phyloP scores from a whole-genome alignment of 1,140 invertebrate species.

The Orchestia grillus region DNA sequence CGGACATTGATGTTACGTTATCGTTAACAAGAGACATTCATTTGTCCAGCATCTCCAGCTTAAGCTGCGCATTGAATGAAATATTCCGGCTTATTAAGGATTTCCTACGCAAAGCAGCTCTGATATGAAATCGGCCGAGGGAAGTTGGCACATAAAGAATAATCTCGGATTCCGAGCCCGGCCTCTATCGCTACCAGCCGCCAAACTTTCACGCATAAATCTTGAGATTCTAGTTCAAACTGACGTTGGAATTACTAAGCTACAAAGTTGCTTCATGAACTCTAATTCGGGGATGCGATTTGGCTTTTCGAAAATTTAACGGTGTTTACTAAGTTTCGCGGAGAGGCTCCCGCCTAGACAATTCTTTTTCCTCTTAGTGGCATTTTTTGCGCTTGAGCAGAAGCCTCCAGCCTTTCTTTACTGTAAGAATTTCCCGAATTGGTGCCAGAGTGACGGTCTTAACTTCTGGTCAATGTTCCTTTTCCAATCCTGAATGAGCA shows the following conservation, averaged over 20 bases:
- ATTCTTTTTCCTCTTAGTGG: not conserved
- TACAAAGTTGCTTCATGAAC: conserved; percentile 39
- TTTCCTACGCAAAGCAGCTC: not conserved
- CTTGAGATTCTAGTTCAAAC: conserved; percentile 36
- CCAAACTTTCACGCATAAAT: conserved; percentile 23
- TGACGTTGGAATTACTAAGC: conserved; percentile 20
- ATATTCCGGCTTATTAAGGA: conserved; percentile 3
- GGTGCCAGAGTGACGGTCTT: not conserved
- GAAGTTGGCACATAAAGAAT: conserved; percentile 30
- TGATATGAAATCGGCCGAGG: conserved; percentile 33
- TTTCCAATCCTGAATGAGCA: not conserved
- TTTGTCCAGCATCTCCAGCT: not conserved
- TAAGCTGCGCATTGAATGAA: not conserved
- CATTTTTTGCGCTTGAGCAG: not conserved
- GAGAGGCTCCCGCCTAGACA: not conserved
- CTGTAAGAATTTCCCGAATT: too few relatives aligned
- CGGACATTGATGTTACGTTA: not conserved
- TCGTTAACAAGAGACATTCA: conserved; percentile 1
- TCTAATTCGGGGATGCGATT: conserved; percentile 20
- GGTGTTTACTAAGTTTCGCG: not conserved
- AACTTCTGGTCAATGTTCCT: not conserved
- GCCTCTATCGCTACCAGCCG: conserved; percentile 3
- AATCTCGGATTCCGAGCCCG: conserved; percentile 28
- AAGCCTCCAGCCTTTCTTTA: not conserved
- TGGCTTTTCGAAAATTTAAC: not conserved